Evolutionary conservation across 2,113 vertebrate genomes (phyloP).

Genomic region (Ammodramus savannarum): DNA sequence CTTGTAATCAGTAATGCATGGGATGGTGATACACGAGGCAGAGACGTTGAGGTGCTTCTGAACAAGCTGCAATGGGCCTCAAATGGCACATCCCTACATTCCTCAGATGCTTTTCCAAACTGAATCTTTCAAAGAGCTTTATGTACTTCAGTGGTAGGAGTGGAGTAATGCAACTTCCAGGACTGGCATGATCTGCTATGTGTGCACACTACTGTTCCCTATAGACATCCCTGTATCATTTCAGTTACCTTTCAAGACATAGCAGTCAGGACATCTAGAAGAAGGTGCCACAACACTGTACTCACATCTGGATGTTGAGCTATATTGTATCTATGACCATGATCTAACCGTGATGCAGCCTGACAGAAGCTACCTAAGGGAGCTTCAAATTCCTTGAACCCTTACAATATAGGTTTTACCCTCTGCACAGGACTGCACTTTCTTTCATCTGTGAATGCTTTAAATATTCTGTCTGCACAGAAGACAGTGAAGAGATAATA

Average conservation of each 20-base stretch:
- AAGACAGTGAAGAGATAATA: background rate
- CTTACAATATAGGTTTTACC: background rate
- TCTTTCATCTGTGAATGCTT: background rate
- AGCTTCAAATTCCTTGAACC: background rate
- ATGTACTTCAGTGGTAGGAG: background rate
- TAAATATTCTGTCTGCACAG: background rate
- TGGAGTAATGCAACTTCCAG: background rate
- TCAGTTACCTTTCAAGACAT: background rate
- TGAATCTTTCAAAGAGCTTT: background rate
- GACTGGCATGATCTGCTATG: background rate
- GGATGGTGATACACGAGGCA: fast-evolving
- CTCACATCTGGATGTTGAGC: background rate
- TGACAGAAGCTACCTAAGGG: background rate
- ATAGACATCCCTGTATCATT: fast-evolving
- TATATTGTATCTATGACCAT: background rate
- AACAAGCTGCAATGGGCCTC: background rate
- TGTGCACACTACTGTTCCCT: background rate
- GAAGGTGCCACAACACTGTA: background rate
- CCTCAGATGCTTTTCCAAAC: background rate
- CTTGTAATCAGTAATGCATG: background rate
- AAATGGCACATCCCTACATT: background rate
- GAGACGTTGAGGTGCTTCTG: background rate
- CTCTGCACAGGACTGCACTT: background rate
- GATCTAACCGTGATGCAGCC: background rate
- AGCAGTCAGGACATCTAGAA: background rate